These are phyloP conservation scores for Linurgus olivaceus DNA, from an alignment of 2,797 vertebrate species.

Conservation along the genomic window DNA sequence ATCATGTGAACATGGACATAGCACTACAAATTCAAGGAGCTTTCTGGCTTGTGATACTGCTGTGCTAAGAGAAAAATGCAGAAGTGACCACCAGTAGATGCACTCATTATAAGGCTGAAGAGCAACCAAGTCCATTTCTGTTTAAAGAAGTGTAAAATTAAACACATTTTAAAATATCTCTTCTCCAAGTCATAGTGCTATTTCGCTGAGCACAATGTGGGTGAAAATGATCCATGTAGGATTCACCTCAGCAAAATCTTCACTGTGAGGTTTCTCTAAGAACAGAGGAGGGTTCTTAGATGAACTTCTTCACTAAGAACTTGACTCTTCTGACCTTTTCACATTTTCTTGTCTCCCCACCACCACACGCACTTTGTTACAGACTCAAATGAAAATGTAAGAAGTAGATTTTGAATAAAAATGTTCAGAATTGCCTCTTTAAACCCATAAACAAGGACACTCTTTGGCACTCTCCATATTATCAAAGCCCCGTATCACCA, in stretches of 20 bases:
- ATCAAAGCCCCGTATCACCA: background rate
- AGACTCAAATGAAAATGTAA: background rate
- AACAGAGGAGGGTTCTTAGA: background rate
- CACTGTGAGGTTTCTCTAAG: background rate
- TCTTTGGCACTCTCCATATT: background rate
- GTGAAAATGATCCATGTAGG: background rate
- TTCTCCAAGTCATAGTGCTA: background rate
- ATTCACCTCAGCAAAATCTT: background rate
- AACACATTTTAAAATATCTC: background rate
- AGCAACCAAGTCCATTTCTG: background rate
- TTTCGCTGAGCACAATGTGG: background rate
- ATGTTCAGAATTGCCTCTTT: background rate
- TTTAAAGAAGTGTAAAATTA: background rate
- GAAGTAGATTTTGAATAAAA: background rate
- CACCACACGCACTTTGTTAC: background rate
- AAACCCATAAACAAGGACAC: background rate
- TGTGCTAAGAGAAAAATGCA: background rate
- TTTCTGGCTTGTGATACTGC: background rate
- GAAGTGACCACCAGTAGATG: background rate
- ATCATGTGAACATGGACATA: background rate
- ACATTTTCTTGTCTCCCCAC: background rate
- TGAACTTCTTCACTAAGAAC: background rate
- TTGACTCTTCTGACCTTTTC: background rate
- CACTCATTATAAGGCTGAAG: background rate
- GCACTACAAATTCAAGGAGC: background rate